phyloP scores from a whole-genome alignment of 2,113 vertebrate species.

The Sisor rabdophorus region DNA sequence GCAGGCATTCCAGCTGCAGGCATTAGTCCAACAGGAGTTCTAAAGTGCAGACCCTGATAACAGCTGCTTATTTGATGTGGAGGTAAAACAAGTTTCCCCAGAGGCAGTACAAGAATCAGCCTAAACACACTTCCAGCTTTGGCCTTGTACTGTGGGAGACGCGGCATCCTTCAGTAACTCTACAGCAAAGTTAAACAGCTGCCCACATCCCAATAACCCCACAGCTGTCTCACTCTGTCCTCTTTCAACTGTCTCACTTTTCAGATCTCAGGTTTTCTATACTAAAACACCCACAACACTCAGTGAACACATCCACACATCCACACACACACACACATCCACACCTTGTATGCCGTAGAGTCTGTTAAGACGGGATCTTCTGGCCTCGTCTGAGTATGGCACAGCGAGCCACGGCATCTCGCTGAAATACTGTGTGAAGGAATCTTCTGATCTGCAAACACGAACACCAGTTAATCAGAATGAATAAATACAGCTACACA shows the following conservation, averaged over 20 bases:
- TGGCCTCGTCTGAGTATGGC: slow-evolving; percentile 86
- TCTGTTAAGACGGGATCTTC: slow-evolving; percentile 90
- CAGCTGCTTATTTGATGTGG: slow-evolving; percentile 9
- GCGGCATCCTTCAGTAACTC: slow-evolving; percentile 27
- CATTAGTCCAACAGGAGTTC: neutral
- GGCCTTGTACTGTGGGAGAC: neutral
- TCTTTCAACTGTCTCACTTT: slow-evolving; percentile 8
- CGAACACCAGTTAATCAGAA: too few species aligned
- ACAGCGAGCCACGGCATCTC: slow-evolving; percentile 98
- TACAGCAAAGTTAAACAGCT: slow-evolving; percentile 57
- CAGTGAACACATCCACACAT: neutral
- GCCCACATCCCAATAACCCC: slow-evolving; percentile 56
- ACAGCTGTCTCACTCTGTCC: slow-evolving; percentile 38
- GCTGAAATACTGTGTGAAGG: slow-evolving; percentile 97
- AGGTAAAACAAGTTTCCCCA: neutral
- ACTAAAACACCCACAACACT: slow-evolving; percentile 10
- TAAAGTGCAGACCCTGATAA: slow-evolving; percentile 23
- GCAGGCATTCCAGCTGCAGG: slow-evolving; percentile 13
- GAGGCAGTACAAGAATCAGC: slow-evolving; percentile 1
- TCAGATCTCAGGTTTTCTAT: slow-evolving; percentile 9
- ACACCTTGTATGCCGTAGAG: slow-evolving; percentile 97
- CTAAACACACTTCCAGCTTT: neutral
- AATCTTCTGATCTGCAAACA: slow-evolving; percentile 87
- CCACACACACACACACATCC: too few species aligned
- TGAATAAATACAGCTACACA: too few species aligned